These are phyloP conservation scores for Camptogramma bilineatum DNA, from an alignment of 2,888 invertebrate genomes.

Conservation along the genomic window DNA sequence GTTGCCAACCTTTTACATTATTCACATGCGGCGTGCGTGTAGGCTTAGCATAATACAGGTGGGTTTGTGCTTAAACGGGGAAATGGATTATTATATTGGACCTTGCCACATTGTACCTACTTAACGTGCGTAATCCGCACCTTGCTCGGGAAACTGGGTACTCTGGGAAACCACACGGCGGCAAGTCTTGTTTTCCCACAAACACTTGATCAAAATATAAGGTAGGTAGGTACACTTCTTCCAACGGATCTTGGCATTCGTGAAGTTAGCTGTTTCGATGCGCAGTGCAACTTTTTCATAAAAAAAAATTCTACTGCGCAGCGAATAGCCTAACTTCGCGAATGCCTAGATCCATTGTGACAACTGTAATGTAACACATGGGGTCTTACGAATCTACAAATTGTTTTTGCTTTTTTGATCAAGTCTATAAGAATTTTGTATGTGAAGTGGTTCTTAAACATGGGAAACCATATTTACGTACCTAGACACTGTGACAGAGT, in stretches of 20 bases:
- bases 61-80: constrained; percentile 34
- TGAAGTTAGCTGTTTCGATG: no score
- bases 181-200: constrained; percentile 12
- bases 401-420: no score
- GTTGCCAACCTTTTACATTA: constrained; percentile 53
- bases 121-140: constrained; percentile 26
- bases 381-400: background rate
- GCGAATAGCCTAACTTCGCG: no score
- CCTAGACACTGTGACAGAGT: no score
- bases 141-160: constrained; percentile 14
- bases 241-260: no score
- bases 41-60: constrained; percentile 41
- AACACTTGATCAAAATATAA: background rate
- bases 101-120: constrained; percentile 28
- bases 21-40: constrained; percentile 46
- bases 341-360: no score
- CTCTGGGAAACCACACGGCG: background rate
- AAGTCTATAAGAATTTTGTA: no score
- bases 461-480: no score
- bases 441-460: no score
- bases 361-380: background rate
- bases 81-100: constrained; percentile 41
- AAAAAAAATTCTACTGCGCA: no score
- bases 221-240: no score
- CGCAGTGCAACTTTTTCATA: no score